phyloP scores from a whole-genome alignment of 2,797 vertebrate species.

The Eospalax fontanierii region DNA sequence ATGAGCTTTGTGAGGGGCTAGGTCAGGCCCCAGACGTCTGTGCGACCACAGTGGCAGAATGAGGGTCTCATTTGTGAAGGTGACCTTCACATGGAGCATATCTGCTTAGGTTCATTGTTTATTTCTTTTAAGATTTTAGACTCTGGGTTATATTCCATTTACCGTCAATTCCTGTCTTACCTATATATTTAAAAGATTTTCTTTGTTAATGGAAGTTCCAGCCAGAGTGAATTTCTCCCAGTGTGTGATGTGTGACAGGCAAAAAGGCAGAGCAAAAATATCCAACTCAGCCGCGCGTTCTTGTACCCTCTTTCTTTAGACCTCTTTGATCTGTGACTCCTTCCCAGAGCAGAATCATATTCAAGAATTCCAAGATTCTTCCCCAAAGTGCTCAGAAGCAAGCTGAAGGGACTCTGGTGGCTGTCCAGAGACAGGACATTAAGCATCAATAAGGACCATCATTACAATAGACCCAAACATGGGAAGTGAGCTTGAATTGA shows the following conservation, averaged over 20 bases:
- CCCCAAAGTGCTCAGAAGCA: slow-evolving; percentile 21
- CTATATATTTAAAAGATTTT: neutral
- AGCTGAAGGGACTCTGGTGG: neutral
- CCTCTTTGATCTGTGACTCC: neutral
- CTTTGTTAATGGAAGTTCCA: neutral
- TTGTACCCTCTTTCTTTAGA: neutral
- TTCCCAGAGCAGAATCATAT: neutral
- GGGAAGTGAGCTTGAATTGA: neutral
- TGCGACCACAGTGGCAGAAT: neutral
- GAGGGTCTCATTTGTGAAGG: neutral
- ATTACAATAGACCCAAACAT: neutral
- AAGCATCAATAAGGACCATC: neutral
- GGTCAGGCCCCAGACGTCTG: neutral
- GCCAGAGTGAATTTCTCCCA: neutral
- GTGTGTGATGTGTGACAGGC: neutral
- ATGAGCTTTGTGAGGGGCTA: neutral
- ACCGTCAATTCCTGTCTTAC: neutral
- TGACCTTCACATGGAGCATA: neutral
- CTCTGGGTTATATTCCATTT: neutral
- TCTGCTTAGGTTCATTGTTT: neutral
- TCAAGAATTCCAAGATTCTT: neutral
- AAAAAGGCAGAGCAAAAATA: neutral
- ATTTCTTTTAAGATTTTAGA: neutral
- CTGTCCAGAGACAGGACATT: slow-evolving; percentile 23
- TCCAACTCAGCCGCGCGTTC: neutral